phyloP scores from a whole-genome alignment of 2,113 vertebrate genomes.

The Sylvilagus bachmani region DNA sequence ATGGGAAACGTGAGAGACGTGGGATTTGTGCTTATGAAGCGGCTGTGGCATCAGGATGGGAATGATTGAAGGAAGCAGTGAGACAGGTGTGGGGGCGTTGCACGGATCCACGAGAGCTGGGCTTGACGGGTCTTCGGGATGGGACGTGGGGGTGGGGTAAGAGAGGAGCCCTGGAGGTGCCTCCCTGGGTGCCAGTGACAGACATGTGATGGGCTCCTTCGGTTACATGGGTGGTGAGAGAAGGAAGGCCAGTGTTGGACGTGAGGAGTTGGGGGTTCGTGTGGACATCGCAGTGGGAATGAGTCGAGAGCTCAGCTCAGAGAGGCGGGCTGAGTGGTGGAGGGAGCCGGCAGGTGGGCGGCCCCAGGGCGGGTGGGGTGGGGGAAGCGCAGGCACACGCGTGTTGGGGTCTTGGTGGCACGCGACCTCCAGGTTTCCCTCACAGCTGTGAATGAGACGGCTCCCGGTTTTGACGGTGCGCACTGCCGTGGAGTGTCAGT shows the following conservation, averaged over 20 bases:
- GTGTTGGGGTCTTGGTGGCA: too few species aligned
- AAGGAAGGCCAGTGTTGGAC: background rate
- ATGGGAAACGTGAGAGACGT: background rate
- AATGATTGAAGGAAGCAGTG: background rate
- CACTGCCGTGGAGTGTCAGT: background rate
- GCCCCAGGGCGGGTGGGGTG: too few species aligned
- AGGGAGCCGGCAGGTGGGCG: too few species aligned
- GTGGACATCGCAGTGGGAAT: background rate
- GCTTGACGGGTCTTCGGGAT: background rate
- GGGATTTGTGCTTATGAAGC: background rate
- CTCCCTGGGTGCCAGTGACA: too few species aligned
- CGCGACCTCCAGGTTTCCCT: accelerated
- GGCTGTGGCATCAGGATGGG: background rate
- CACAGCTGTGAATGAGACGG: background rate
- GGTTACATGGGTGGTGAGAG: background rate
- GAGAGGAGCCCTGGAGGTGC: background rate
- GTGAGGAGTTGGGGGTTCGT: background rate
- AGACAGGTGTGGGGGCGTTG: background rate
- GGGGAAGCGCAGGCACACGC: background rate
- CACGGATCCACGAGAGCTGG: background rate
- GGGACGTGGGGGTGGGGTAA: too few species aligned
- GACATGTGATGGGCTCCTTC: background rate
- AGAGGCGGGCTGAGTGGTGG: too few species aligned
- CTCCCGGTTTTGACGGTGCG: accelerated
- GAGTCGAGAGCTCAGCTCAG: background rate